Conservation (phyloP, 2,888 invertebrate genomes). For the Stenodema calcarata region DNA sequence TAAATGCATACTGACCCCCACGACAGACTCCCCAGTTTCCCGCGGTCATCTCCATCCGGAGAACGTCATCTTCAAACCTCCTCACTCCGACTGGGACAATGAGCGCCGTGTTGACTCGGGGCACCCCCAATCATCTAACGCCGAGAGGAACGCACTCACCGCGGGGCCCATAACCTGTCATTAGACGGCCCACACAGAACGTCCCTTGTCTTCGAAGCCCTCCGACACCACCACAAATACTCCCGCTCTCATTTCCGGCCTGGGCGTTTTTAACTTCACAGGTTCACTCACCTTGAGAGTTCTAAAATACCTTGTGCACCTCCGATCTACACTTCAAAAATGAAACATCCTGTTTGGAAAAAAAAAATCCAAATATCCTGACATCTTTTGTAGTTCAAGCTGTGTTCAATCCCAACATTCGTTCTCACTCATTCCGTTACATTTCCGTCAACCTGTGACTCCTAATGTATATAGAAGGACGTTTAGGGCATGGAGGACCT, state of each 20-base stretch:
- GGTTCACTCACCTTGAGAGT: neutral
- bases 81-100: neutral
- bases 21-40: neutral
- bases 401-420: too few relatives aligned
- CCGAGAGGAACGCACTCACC: neutral
- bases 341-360: too few relatives aligned
- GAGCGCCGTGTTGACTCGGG: neutral
- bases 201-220: neutral
- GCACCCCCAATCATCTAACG: neutral
- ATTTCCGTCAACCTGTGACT: too few relatives aligned
- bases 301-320: neutral
- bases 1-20: neutral
- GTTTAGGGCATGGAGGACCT: too few relatives aligned
- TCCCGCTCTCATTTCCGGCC: neutral
- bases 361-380: too few relatives aligned
- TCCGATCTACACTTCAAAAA: too few relatives aligned
- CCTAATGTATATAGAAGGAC: too few relatives aligned
- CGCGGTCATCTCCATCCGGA: neutral
- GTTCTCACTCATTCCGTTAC: too few relatives aligned
- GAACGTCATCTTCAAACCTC: neutral
- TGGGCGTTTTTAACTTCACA: neutral
- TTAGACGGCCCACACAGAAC: neutral
- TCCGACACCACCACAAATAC: neutral
- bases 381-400: too few relatives aligned
- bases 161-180: neutral